phyloP scores from a whole-genome alignment of 2,113 vertebrate species.

The Glaucidium brasilianum region DNA sequence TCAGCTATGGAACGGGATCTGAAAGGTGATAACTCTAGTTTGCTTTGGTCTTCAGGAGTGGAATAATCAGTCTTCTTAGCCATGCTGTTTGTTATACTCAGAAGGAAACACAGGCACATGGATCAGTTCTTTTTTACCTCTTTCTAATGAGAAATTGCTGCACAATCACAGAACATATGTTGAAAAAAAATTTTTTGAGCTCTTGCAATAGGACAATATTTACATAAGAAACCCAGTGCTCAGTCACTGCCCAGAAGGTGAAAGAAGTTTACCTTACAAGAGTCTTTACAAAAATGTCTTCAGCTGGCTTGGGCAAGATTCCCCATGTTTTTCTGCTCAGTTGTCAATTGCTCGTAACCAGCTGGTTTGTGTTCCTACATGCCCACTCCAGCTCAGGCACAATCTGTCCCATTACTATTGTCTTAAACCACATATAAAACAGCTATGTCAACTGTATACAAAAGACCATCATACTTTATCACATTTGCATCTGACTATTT shows the following conservation, averaged over 20 bases:
- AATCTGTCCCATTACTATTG: neutral
- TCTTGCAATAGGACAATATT: neutral
- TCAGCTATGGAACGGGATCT: neutral
- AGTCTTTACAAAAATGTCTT: neutral
- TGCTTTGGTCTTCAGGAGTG: neutral
- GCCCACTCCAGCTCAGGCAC: neutral
- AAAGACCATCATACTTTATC: neutral
- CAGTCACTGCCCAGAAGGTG: neutral
- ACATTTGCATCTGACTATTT: neutral
- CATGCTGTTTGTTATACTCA: neutral
- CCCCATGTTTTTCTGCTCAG: neutral
- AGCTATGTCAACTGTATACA: neutral
- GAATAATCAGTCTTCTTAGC: neutral
- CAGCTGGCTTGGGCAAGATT: neutral
- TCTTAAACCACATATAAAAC: neutral
- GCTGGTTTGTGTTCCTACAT: neutral
- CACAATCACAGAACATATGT: neutral
- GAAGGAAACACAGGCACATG: neutral
- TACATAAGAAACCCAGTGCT: neutral
- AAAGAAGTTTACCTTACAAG: neutral
- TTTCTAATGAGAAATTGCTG: neutral
- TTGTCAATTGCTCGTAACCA: neutral
- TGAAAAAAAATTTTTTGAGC: neutral
- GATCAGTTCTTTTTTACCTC: neutral
- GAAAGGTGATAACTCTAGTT: neutral